Base-by-base conservation (phyloP, 2,113 vertebrate species). In the Campylomormyrus numenius region DNA sequence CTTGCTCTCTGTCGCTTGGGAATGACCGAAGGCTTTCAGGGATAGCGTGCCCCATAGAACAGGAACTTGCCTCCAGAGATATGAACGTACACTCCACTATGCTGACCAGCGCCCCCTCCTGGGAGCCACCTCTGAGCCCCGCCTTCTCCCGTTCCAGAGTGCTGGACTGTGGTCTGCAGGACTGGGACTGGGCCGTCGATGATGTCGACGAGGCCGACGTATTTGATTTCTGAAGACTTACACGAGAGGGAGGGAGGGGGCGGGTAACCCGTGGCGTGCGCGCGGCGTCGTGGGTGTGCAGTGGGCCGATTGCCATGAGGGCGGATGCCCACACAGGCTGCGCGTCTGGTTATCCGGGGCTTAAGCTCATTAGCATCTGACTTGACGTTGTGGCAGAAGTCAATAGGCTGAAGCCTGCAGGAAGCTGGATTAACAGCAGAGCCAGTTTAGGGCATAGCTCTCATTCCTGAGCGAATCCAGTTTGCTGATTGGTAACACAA, bases 161-260 rank as follows among this genome's bases (percentile, higher is more conserved):
- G 94, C 96, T 97, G 95, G 97, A 97, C 96, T 95, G 96, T 92
- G 96, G 97, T 94, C 96, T 98, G 94, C 97, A 97, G 95, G 97
- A 98, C 96, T 98, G 97, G 97, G 96, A 97, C 95, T 99, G 97
- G 98, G 97, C 97, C 31, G 95, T 98, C 97, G 97, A 99, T 97
- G 97, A 98, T 95, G 94, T 96, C 93, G 97, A 97, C 95, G 98
- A 97, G 95, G 97, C 96, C 94, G 96, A 96, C 97, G 95, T 96
- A 93, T 98, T 98, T 97, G 96, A 97, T 97, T 98, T 99, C 96
- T 98, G 96, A 98, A 96, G 94, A 96, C 94, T 92, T 96, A 94
- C 49, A 35, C 15, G 95, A 93, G 94, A 90, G 92, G 58, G 88
- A 46, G 93, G 95, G 93, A 93, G 93, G 45, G 92, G 91, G 89